Evolutionary conservation across 2,113 vertebrate genomes (phyloP), one percentile per base, ranked within the genome.

Genomic region (Meriones unguiculatus): DNA sequence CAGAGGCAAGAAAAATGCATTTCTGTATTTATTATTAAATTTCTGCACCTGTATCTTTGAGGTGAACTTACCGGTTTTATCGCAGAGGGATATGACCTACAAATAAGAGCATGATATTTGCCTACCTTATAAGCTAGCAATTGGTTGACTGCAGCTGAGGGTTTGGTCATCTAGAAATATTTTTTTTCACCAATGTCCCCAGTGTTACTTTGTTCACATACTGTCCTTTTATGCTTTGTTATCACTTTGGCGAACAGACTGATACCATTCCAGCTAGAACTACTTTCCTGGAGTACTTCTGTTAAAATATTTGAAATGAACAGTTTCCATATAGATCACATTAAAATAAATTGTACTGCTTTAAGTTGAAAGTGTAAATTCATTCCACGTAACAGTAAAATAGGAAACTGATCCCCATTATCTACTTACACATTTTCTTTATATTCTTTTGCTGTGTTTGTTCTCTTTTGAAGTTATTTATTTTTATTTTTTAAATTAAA

Each of bases 291-390:
- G 46, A 85, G 75, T 93, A 1, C 90, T 94, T 96, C 89, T 89
- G 2, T 92, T 94, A 84, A n/a, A 57, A 17, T 72, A 41, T 70
- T 67, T 75, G 62, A 89, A 32, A 35, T 15, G 88, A 90, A 4
- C 5, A 41, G 57, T 82, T 80, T 69, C 12, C 12, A 17, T 57
- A 62, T 8, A 81, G 25, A 67, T 41, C 3, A 5, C 86, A 94
- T 94, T 96, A 90, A 96, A 95, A 95, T 85, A 70, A 91, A 84
- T 89, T 93, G n/a, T 96, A 95, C 57, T 70, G 22, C 77, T 10
- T 90, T 20, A 30, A 2, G 32, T 12, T 94, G 41, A 93, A 92
- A 88, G 82, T 81, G 88, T 87, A 28, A 93, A 87, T 73, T 75
- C 38, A 82, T 20, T 85, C 15, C 81, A 95, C 90, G 17, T 87